Percentiles rank a stretch among this genome's conserved stretches.
phyloP scores from a whole-genome alignment of 2,888 invertebrate species.

The Sarcophaga rosellei region DNA sequence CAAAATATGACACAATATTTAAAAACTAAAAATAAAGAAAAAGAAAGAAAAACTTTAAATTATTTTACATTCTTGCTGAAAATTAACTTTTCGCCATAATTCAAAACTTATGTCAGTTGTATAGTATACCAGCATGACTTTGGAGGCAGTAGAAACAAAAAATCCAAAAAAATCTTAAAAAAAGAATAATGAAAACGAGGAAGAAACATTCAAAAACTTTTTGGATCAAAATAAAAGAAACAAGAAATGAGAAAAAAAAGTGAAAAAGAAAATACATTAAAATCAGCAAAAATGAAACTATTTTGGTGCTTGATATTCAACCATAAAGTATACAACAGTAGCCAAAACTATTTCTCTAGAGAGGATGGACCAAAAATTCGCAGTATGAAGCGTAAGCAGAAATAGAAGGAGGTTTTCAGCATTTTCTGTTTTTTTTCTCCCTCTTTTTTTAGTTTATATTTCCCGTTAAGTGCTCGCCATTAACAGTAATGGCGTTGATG shows the following conservation, averaged over 20 bases:
- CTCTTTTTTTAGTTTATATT: neutral
- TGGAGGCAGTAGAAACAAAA: neutral
- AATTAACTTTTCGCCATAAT: constrained; percentile 61
- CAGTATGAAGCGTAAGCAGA: neutral
- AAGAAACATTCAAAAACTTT: neutral
- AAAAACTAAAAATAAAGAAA: neutral
- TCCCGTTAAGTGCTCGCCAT: neutral
- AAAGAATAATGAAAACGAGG: neutral
- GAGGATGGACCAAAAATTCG: neutral
- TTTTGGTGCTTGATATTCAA: neutral
- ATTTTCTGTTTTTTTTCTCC: neutral
- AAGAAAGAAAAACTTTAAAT: neutral
- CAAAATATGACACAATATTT: too few relatives aligned
- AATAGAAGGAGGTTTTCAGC: neutral
- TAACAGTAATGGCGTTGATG: neutral
- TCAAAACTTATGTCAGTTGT: constrained; percentile 56
- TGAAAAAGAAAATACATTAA: neutral
- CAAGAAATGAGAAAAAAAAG: too few relatives aligned
- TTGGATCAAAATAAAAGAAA: neutral
- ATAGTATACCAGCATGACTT: neutral
- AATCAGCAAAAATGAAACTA: constrained; percentile 8
- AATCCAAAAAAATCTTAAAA: neutral
- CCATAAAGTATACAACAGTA: neutral
- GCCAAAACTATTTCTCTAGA: constrained; percentile 9
- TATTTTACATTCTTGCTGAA: constrained; percentile 3